Evolutionary conservation across 2,797 vertebrate species (phyloP).

Genomic region (Gastrophryne carolinensis): DNA sequence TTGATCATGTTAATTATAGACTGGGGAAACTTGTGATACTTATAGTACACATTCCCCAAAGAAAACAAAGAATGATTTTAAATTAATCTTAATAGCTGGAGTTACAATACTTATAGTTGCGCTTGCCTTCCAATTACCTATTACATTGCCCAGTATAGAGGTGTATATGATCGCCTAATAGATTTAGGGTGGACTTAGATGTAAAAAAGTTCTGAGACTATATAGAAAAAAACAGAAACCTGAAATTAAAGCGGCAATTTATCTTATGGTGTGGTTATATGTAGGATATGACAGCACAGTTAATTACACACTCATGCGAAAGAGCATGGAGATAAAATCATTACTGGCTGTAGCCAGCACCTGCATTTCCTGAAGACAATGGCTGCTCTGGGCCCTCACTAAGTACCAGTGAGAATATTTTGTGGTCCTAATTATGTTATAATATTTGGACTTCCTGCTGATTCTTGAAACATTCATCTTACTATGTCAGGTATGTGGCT

Average conservation of each 20-base stretch:
- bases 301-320: neutral
- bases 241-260: conserved; percentile 3
- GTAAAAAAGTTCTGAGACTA: no score
- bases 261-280: neutral
- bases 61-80: no score
- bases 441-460: neutral
- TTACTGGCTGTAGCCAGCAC: neutral
- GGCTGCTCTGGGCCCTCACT: neutral
- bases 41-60: no score
- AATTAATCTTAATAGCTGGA: no score
- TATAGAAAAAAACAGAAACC: neutral
- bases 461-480: neutral
- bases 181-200: no score
- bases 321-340: neutral
- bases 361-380: neutral
- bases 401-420: neutral
- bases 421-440: neutral
- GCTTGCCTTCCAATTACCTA: no score
- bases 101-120: no score
- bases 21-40: no score
- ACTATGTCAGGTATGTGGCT: no score
- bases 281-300: neutral
- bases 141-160: no score
- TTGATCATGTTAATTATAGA: no score
- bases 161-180: no score